phyloP scores from a whole-genome alignment of 2,797 vertebrate species.

The Poecilia picta region DNA sequence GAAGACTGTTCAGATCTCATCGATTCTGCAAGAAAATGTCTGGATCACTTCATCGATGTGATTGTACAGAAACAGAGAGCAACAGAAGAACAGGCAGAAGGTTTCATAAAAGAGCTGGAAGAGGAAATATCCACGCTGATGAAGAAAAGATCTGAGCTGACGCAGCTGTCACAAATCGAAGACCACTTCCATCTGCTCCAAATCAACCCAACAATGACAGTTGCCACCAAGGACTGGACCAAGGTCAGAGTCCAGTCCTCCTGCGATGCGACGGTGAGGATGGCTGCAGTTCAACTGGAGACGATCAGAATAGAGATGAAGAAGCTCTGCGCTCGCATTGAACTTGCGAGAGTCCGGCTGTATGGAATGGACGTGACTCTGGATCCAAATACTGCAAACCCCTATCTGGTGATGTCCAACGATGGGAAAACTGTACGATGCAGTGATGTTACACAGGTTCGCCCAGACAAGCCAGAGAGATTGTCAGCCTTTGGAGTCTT shows the following conservation, averaged over 20 bases:
- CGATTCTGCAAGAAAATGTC: conserved; percentile 5
- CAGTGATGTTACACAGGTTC: background rate
- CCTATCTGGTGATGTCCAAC: background rate
- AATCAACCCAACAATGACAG: background rate
- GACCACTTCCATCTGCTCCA: conserved; percentile 12
- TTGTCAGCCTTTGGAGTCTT: background rate
- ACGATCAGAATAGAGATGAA: conserved; percentile 6
- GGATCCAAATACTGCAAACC: conserved; percentile 22
- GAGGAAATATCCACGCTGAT: conserved; percentile 34
- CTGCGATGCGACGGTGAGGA: background rate
- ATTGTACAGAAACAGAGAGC: conserved; percentile 14
- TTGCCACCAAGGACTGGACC: conserved; percentile 13
- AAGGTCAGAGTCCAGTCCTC: background rate
- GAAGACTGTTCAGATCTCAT: conserved; percentile 22
- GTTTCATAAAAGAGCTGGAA: conserved; percentile 25
- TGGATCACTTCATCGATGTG: background rate
- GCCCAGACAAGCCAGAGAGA: conserved; percentile 8
- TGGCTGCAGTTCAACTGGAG: conserved; percentile 17
- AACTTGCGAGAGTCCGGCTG: conserved; percentile 24
- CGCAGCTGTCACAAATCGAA: conserved; percentile 9
- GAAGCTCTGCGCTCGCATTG: background rate
- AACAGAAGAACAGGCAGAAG: conserved; percentile 13
- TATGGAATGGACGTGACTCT: conserved; percentile 31
- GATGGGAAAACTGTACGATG: conserved; percentile 6
- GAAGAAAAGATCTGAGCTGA: conserved; percentile 4